phyloP scores from a whole-genome alignment of 2,888 invertebrate species.

The Sipha maydis region DNA sequence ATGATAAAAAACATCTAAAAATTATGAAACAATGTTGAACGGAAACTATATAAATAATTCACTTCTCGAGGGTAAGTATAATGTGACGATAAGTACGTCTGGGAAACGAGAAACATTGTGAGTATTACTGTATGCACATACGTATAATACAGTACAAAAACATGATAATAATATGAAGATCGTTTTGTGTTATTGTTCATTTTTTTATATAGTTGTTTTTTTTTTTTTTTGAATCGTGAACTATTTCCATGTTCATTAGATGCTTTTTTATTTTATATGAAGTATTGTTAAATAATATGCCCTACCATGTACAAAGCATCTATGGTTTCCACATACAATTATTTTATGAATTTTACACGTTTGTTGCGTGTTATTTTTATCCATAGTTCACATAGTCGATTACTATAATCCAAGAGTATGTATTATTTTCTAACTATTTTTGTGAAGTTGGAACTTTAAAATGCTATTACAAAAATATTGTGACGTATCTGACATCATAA shows the following conservation, averaged over 20 bases:
- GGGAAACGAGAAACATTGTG: neutral
- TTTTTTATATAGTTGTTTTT: neutral
- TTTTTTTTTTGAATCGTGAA: conserved; percentile 7
- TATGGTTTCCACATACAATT: neutral
- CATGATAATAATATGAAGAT: conserved; percentile 13
- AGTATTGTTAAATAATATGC: conserved; percentile 7
- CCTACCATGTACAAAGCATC: neutral
- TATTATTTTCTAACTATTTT: neutral
- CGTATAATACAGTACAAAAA: neutral
- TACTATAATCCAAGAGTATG: neutral
- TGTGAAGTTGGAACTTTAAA: neutral
- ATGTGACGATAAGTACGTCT: neutral
- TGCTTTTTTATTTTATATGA: neutral
- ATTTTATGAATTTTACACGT: neutral
- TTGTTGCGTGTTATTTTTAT: neutral
- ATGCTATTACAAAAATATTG: neutral
- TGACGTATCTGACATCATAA: too few relatives aligned
- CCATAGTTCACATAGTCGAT: neutral
- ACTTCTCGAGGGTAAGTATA: conserved; percentile 16
- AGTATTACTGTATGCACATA: neutral
- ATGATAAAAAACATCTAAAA: neutral
- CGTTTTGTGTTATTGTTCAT: conserved; percentile 26
- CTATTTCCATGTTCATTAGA: conserved; percentile 18
- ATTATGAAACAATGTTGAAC: conserved; percentile 16
- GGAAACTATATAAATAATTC: conserved; percentile 11